phyloP scores from a whole-genome alignment of 37 sponge, comb jelly and placozoan genomes.

The Aplysina aerophoba region DNA sequence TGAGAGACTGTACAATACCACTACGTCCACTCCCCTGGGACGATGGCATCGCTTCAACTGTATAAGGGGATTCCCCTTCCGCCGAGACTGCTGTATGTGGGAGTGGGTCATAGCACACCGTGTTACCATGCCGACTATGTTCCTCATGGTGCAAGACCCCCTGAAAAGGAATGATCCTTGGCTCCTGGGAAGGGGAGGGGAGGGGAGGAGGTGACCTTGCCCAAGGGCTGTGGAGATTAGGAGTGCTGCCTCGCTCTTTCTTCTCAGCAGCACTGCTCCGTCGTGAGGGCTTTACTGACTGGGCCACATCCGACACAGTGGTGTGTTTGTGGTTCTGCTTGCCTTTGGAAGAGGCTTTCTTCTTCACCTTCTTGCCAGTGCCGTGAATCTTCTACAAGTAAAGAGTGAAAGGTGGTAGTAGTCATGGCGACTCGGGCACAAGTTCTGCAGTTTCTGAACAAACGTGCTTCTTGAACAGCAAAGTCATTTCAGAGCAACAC shows the following conservation, averaged over 20 bases:
- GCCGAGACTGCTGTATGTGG: neutral
- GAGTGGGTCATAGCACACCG: neutral
- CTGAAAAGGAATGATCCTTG: neutral
- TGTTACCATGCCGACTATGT: neutral
- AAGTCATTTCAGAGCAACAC: no score
- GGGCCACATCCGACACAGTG: no score
- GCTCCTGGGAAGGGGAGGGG: no score
- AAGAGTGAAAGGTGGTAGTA: neutral
- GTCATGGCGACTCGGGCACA: no score
- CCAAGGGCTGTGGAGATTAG: no score
- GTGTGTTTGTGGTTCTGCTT: neutral
- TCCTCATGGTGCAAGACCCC: neutral
- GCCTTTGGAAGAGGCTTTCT: neutral
- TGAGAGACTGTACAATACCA: neutral
- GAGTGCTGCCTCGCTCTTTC: no score
- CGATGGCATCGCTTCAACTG: neutral
- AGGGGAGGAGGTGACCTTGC: no score
- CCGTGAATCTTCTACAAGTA: neutral
- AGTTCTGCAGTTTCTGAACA: no score
- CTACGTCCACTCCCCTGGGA: neutral
- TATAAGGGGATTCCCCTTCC: neutral
- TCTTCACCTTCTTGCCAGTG: neutral
- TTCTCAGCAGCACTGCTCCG: no score
- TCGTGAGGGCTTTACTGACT: no score
- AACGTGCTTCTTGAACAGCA: no score